A percentile compares a stretch with the other conserved stretches of the same genome.
phyloP scores from a whole-genome alignment of 2,113 vertebrate genomes.

The Panthera uncia region DNA sequence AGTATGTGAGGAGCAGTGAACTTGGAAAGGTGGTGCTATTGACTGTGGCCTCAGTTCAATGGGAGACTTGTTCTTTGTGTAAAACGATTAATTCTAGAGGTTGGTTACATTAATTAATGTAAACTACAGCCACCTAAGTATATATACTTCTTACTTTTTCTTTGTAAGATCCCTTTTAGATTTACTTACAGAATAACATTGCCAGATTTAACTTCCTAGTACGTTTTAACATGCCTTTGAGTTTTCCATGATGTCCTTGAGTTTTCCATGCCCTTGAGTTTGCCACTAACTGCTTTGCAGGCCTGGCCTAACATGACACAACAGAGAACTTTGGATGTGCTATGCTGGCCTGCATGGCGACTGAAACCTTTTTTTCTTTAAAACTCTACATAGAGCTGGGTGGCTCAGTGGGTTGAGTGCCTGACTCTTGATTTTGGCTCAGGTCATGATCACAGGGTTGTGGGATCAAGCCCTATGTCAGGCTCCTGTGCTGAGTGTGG shows the following conservation, averaged over 20 bases:
- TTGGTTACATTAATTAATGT: not conserved
- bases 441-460: too few species aligned
- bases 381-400: not conserved
- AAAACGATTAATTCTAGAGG: not conserved
- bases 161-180: not conserved
- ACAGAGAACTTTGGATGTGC: conserved; percentile 29
- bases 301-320: conserved; percentile 47
- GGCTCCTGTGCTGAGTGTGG: too few species aligned
- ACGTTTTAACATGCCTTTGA: not conserved
- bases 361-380: conserved; percentile 72
- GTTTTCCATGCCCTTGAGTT: not conserved
- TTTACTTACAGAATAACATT: conserved; percentile 14
- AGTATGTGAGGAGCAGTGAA: not conserved
- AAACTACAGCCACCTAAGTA: not conserved
- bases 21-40: not conserved
- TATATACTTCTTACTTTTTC: not conserved
- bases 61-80: not conserved
- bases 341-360: not conserved
- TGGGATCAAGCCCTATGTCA: too few species aligned
- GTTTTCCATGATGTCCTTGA: not conserved
- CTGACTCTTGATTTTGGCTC: too few species aligned
- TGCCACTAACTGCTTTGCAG: conserved; percentile 52
- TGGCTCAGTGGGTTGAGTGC: too few species aligned
- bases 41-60: not conserved
- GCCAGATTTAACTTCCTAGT: not conserved